Evolutionary conservation across 2,797 vertebrate species (phyloP).

Genomic region (Acanthurus tractus): DNA sequence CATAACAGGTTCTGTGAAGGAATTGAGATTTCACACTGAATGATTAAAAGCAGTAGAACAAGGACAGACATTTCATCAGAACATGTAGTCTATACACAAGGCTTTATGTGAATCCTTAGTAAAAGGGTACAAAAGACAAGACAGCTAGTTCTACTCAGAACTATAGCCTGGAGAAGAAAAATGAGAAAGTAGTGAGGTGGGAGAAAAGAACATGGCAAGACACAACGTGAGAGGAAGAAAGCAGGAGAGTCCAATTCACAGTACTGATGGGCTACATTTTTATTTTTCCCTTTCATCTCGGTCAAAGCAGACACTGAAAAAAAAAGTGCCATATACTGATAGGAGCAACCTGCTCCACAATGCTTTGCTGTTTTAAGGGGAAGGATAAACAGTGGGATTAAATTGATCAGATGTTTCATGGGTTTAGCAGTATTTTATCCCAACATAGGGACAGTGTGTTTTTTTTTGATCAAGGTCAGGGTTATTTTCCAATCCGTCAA

Average conservation of each 20-base stretch:
- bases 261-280: conserved; percentile 44
- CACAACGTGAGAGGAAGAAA: conserved; percentile 28
- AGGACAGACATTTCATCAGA: conserved; percentile 40
- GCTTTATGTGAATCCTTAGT: conserved; percentile 47
- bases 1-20: conserved; percentile 42
- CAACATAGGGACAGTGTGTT: background rate
- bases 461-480: conserved; percentile 6
- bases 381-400: conserved; percentile 43
- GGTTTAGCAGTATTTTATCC: conserved; percentile 7
- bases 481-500: background rate
- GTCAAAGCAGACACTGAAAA: conserved; percentile 58
- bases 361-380: conserved; percentile 27
- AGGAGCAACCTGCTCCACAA: conserved; percentile 25
- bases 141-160: conserved; percentile 31
- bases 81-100: conserved; percentile 32
- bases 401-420: conserved; percentile 32
- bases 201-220: conserved; percentile 52
- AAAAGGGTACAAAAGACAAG: conserved; percentile 35
- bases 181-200: conserved; percentile 37
- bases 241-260: conserved; percentile 37
- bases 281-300: conserved; percentile 61
- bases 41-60: conserved; percentile 41
- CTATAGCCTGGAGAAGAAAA: conserved; percentile 46
- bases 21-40: conserved; percentile 63
- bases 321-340: conserved; percentile 57